Evolutionary conservation across 2,797 vertebrate genomes (phyloP).

Genomic region (Threskiornis aethiopicus): DNA sequence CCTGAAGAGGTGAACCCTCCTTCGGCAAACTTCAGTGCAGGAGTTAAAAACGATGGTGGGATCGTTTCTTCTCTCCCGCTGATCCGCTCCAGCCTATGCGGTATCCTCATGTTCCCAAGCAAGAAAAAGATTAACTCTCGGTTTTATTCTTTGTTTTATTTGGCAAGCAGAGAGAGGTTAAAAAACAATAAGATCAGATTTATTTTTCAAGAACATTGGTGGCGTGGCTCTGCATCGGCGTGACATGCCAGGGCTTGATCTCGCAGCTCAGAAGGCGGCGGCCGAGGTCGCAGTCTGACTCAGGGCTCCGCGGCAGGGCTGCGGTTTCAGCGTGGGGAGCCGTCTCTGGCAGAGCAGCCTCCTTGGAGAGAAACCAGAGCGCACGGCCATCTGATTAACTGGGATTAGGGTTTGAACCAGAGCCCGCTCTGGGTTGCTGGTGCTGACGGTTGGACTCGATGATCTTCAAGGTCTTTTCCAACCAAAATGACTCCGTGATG

Average conservation of each 20-base stretch:
- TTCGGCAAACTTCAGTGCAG: not conserved
- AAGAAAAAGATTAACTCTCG: not conserved
- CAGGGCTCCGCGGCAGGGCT: not conserved
- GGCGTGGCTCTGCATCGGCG: not conserved
- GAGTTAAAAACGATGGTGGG: not conserved
- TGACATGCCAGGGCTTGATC: not conserved
- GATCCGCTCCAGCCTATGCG: accelerated
- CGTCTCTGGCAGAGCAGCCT: not conserved
- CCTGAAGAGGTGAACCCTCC: not conserved
- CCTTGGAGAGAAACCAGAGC: not conserved
- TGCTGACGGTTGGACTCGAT: not conserved
- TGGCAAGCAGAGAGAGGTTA: not conserved
- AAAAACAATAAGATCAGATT: not conserved
- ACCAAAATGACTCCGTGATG: not conserved
- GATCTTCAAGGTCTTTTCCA: not conserved
- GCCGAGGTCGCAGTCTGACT: not conserved
- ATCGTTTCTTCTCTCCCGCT: not conserved
- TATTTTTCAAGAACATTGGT: not conserved
- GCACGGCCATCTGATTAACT: not conserved
- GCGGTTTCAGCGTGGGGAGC: not conserved
- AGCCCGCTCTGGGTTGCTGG: not conserved
- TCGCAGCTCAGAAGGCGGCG: not conserved
- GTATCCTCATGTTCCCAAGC: not conserved
- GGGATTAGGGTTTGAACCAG: not conserved
- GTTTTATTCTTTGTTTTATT: not conserved